These are phyloP conservation scores for Hypsopygia costalis DNA, from an alignment of 2,888 invertebrate genomes.

Conservation along the genomic window DNA sequence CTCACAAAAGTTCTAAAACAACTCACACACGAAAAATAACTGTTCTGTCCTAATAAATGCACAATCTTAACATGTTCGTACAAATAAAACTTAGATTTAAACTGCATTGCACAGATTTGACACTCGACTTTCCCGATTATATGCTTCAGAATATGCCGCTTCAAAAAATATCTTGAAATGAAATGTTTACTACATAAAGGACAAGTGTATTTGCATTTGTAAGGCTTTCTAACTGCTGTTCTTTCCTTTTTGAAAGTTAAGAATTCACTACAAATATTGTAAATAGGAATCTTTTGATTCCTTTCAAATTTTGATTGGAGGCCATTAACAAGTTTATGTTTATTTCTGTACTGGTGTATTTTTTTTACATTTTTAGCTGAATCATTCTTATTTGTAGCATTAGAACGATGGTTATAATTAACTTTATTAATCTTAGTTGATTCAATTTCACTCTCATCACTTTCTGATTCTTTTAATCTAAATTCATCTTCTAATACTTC, in stretches of 20 bases:
- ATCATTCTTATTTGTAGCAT: conserved; percentile 15
- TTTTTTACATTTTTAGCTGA: conserved; percentile 34
- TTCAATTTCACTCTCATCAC: conserved; percentile 31
- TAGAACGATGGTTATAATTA: too few species aligned
- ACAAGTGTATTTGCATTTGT: conserved; percentile 43
- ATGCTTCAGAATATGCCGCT: conserved; percentile 55
- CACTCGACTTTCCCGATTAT: conserved; percentile 37
- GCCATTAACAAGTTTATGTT: conserved; percentile 40
- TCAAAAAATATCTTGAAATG: conserved; percentile 61
- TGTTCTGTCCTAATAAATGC: conserved; percentile 37
- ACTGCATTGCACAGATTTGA: conserved; percentile 34
- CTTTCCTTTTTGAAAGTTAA: conserved; percentile 53
- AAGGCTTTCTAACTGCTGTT: conserved; percentile 19
- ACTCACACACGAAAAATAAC: conserved; percentile 35
- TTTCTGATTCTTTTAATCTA: conserved; percentile 48
- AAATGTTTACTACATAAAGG: conserved; percentile 60
- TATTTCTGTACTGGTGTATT: conserved; percentile 31
- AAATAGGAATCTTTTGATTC: conserved; percentile 18
- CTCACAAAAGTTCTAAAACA: conserved; percentile 47
- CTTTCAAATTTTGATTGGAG: conserved; percentile 22
- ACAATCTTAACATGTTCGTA: conserved; percentile 57
- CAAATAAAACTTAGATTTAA: conserved; percentile 53
- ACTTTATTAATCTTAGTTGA: conserved; percentile 7
- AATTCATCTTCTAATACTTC: conserved; percentile 69
- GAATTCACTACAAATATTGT: conserved; percentile 53